phyloP scores from a whole-genome alignment of 92 coral and sea anemone species.

The Siderastrea siderea region DNA sequence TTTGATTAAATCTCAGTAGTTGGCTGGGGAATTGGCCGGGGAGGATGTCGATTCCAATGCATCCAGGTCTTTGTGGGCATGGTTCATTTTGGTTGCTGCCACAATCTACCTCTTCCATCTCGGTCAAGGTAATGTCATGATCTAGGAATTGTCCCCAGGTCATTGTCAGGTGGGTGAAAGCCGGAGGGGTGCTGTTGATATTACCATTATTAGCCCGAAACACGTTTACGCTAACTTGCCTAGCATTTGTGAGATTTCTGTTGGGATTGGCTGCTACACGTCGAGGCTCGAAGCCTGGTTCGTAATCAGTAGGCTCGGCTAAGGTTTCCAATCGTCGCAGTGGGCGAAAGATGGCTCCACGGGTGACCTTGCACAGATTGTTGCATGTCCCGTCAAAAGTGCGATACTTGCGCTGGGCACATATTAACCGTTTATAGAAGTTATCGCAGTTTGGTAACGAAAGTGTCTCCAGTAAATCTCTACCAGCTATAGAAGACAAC shows the following conservation, averaged over 20 bases:
- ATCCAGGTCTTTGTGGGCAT: neutral
- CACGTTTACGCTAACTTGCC: neutral
- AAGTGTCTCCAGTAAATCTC: neutral
- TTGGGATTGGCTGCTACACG: neutral
- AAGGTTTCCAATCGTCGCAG: neutral
- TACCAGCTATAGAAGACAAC: neutral
- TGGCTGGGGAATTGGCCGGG: neutral
- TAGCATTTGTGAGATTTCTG: constrained; percentile 6
- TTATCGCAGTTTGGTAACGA: neutral
- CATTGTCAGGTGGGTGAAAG: constrained; percentile 28
- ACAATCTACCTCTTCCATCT: neutral
- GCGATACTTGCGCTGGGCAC: constrained; percentile 17
- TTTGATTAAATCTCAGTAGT: neutral
- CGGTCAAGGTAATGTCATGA: constrained; percentile 35
- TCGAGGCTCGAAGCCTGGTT: constrained; percentile 3
- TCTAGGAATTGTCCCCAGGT: constrained; percentile 46
- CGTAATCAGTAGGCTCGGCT: neutral
- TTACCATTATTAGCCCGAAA: neutral
- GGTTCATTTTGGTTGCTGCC: neutral
- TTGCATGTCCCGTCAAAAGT: constrained; percentile 54
- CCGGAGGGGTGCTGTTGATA: neutral
- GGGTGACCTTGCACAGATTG: constrained; percentile 23
- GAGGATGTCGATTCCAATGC: neutral
- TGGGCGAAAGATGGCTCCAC: constrained; percentile 7
- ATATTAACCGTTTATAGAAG: neutral